Base-by-base conservation (phyloP, 2,113 vertebrate genomes). In the Pycnonotus jocosus region DNA sequence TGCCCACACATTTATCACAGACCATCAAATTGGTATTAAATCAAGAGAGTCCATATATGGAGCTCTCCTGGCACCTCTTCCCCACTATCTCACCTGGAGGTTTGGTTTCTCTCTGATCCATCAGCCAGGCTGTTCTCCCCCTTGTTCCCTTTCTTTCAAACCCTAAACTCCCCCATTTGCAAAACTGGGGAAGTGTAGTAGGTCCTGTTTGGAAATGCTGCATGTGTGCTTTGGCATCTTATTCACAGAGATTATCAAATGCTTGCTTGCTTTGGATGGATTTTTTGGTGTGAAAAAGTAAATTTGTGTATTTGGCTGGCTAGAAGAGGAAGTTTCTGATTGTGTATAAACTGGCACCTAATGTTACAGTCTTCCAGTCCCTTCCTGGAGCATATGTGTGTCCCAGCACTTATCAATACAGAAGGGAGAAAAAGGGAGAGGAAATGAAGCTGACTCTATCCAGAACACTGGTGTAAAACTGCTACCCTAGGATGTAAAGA, bases 401-500 rank as follows among this genome's bases (percentile, higher is more conserved):
- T 27, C 19, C 18, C 51, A 62, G 60, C 13, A 61, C 1, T 1
- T 14, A 30, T 0, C 31, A 25, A 10, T 15, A 19, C 12, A 64
- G 37, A 21, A 37, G 30, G 37, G 60, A 64, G 28, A 30, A 68
- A 68, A 79, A 58, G 42, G 3, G 19, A 53, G 78, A 53, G 60
- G 62, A 81, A 86, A 87, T 19, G 48, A 94, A 81, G 93, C 38
- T 73, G 33, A 15, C 64, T 69, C 6, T 31, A 85, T 84, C 74
- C 74, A 72, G 84, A 85, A 68, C 17, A 18, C 10, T 61, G 88
- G 57, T 86, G 62, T 81, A 93, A 86, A 92, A 47, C 44, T 94
- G 33, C 17, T 64, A 7, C 76, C 57, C n/a, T 51, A 53, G 54
- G 73, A 79, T n/a, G 58, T 40, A 54, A 50, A 37, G 81, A 68